A percentile compares a stretch with the other conserved stretches of the same genome.
Conservation (phyloP, 2,888 invertebrate species). For the Athetis lepigone region DNA sequence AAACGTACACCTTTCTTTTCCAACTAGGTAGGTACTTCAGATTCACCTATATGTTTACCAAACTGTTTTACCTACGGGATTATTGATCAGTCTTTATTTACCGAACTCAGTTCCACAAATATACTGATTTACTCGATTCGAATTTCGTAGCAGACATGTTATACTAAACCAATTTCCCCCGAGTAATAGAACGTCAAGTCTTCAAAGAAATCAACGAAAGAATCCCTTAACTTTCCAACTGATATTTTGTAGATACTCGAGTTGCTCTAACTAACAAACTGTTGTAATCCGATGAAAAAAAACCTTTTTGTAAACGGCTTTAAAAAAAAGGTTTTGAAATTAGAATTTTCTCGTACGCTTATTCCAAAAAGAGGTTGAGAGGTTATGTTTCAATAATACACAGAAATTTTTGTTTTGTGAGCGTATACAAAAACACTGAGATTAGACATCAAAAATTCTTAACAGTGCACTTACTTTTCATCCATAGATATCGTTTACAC, state of each 20-base stretch:
- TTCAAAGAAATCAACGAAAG: constrained; percentile 62
- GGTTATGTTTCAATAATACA: background rate
- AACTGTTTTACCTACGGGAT: constrained; percentile 30
- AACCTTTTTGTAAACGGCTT: too few species aligned
- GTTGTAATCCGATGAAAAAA: too few species aligned
- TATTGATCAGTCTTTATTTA: constrained; percentile 39
- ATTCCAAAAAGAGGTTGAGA: constrained; percentile 1
- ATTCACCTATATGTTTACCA: background rate
- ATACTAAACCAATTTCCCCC: constrained; percentile 63
- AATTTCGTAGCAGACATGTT: constrained; percentile 50
- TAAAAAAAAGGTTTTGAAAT: too few species aligned
- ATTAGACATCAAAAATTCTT: background rate
- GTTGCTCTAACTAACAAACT: constrained; percentile 37
- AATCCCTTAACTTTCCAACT: constrained; percentile 52
- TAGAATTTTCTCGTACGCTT: background rate
- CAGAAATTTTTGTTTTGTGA: background rate
- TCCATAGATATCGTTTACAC: constrained; percentile 46
- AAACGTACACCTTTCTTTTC: constrained; percentile 11
- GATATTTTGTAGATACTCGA: constrained; percentile 39
- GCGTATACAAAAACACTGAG: constrained; percentile 7
- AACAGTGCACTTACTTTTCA: constrained; percentile 58
- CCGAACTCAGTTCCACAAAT: constrained; percentile 26
- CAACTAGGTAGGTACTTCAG: background rate
- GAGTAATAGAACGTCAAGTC: constrained; percentile 60
- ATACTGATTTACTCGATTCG: constrained; percentile 50